These are phyloP conservation scores for Cerastis leucographa DNA, from an alignment of 2,888 invertebrate species.

Conservation along the genomic window DNA sequence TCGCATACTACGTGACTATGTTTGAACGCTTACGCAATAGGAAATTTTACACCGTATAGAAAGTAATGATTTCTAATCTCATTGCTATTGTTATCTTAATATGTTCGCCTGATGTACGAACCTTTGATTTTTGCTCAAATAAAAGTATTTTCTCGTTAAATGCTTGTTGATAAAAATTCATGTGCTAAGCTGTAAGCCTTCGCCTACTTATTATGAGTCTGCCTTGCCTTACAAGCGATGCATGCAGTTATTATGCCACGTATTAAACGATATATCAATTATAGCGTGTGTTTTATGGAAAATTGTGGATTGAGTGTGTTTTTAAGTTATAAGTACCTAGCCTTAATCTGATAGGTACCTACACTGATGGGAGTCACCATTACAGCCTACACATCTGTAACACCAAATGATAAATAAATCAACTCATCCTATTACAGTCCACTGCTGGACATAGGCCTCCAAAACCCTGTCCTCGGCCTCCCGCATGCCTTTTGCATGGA, in stretches of 20 bases:
- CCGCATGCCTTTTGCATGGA: neutral
- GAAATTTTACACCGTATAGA: constrained; percentile 81
- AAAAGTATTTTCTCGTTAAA: constrained; percentile 57
- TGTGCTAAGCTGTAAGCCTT: constrained; percentile 75
- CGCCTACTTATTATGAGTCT: constrained; percentile 73
- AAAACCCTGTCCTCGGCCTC: neutral
- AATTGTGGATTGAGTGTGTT: constrained; percentile 23
- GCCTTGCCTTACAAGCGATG: constrained; percentile 74
- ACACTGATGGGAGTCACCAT: neutral
- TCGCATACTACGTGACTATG: constrained; percentile 73
- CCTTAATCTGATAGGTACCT: neutral
- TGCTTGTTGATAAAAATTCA: constrained; percentile 62
- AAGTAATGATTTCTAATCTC: constrained; percentile 85
- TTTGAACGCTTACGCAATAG: constrained; percentile 79
- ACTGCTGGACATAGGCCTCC: neutral
- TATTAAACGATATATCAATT: constrained; percentile 56
- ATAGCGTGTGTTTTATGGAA: constrained; percentile 45
- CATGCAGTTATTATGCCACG: constrained; percentile 64
- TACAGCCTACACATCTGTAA: neutral
- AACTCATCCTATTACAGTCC: neutral
- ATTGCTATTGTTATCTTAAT: constrained; percentile 83
- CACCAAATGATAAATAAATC: neutral
- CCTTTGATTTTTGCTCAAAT: constrained; percentile 64
- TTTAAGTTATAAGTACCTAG: neutral
- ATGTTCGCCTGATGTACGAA: constrained; percentile 68